These are phyloP conservation scores for Eleginops maclovinus DNA, from an alignment of 2,113 vertebrate species.

Conservation along the genomic window DNA sequence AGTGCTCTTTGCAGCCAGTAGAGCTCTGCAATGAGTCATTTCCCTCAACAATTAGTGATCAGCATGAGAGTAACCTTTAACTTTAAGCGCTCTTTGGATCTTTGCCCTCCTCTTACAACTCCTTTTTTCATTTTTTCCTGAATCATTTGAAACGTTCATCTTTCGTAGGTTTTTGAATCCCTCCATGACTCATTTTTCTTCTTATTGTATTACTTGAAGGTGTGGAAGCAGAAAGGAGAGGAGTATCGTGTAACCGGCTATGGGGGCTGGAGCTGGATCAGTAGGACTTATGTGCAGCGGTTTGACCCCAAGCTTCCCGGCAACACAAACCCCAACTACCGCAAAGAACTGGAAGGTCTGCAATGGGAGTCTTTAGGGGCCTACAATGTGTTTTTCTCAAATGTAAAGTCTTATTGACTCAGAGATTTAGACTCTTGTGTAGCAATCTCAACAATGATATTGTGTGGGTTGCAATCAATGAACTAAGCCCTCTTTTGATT, in stretches of 20 bases:
- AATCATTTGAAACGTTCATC: slow-evolving; percentile 2
- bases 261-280: slow-evolving; percentile 98
- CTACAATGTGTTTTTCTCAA: slow-evolving; percentile 4
- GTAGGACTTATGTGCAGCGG: slow-evolving; percentile 94
- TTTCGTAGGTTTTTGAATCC: not conserved
- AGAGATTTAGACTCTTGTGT: slow-evolving; percentile 12
- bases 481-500: slow-evolving; percentile 18
- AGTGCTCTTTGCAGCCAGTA: slow-evolving; percentile 51
- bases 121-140: not conserved
- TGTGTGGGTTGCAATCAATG: slow-evolving; percentile 4
- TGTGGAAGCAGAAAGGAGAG: slow-evolving; percentile 99
- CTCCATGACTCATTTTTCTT: not conserved
- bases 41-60: slow-evolving; percentile 44
- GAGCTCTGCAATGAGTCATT: slow-evolving; percentile 49
- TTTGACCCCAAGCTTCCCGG: slow-evolving; percentile 93
- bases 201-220: slow-evolving; percentile 79
- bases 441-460: slow-evolving; percentile 11
- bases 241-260: slow-evolving; percentile 98
- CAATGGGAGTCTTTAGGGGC: slow-evolving; percentile 10
- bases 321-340: slow-evolving; percentile 97
- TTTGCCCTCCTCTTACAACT: slow-evolving; percentile 1
- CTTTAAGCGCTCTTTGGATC: slow-evolving; percentile 21
- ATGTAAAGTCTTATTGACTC: slow-evolving; percentile 10
- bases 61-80: slow-evolving; percentile 34
- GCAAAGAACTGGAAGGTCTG: slow-evolving; percentile 81